Conservation (phyloP, 1,140 invertebrate genomes). For the Drosophila punjabiensis region DNA sequence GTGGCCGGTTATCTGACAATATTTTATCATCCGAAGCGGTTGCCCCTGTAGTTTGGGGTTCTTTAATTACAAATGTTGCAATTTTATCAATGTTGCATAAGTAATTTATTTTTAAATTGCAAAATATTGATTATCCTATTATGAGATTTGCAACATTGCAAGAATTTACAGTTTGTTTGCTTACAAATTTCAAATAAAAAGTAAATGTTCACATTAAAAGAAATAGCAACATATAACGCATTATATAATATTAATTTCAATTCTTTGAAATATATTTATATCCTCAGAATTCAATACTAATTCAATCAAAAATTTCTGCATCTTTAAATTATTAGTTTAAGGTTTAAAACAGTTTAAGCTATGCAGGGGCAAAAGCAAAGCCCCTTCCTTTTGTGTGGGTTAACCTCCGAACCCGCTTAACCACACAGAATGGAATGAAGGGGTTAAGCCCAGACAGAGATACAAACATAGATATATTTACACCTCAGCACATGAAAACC, state of each 20-base stretch:
- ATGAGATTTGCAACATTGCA: neutral
- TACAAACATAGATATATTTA: conserved; percentile 41
- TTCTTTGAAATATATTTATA: too few relatives aligned
- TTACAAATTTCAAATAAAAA: neutral
- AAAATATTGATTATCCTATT: neutral
- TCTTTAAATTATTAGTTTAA: conserved; percentile 7
- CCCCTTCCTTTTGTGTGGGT: neutral
- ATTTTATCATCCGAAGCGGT: conserved; percentile 7
- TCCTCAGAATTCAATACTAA: too few relatives aligned
- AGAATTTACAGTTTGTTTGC: neutral
- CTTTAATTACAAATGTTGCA: conserved; percentile 4
- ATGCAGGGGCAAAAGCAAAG: neutral
- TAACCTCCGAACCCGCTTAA: conserved; percentile 21
- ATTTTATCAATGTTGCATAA: neutral
- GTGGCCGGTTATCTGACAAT: conserved; percentile 11
- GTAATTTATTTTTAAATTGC: neutral
- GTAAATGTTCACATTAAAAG: too few relatives aligned
- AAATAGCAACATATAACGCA: too few relatives aligned
- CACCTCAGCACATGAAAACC: conserved; percentile 60
- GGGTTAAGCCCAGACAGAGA: conserved; percentile 20
- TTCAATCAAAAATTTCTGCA: conserved; percentile 8
- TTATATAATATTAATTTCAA: too few relatives aligned
- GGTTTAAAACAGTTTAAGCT: conserved; percentile 13
- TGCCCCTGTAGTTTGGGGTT: neutral
- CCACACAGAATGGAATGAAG: conserved; percentile 22